Conservation (phyloP, 2,113 vertebrate species). For the Syngnathus floridae region DNA sequence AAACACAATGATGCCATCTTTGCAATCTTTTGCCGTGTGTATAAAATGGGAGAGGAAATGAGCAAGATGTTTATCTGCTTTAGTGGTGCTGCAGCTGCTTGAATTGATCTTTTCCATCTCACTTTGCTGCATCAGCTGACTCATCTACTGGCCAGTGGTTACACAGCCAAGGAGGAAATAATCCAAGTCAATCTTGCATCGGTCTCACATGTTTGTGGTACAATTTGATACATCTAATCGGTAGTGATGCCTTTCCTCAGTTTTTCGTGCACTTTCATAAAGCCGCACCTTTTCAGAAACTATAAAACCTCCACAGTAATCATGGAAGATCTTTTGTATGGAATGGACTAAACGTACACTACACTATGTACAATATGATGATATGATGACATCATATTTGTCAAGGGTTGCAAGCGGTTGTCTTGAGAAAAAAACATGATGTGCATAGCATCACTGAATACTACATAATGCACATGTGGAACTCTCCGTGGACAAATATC, state of each 20-base stretch:
- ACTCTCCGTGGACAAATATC: no score
- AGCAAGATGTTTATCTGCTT: background rate
- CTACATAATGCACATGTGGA: no score
- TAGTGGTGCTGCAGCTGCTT: background rate
- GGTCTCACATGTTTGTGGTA: background rate
- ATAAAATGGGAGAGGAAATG: background rate
- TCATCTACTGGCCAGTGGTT: background rate
- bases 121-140: background rate
- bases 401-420: no score
- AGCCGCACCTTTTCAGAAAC: background rate
- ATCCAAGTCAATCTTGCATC: constrained; percentile 3
- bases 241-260: background rate
- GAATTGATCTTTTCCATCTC: constrained; percentile 6
- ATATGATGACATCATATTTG: no score
- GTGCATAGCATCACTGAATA: no score
- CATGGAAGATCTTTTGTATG: background rate
- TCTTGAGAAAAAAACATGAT: no score
- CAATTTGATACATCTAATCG: constrained; percentile 1
- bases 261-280: no score
- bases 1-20: background rate
- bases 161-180: background rate
- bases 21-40: constrained; percentile 6
- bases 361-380: no score
- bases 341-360: no score
- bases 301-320: background rate